Percentiles rank a stretch among this genome's conserved stretches.
Conservation (phyloP, 2,888 invertebrate genomes). For the Lochmaea crataegi region DNA sequence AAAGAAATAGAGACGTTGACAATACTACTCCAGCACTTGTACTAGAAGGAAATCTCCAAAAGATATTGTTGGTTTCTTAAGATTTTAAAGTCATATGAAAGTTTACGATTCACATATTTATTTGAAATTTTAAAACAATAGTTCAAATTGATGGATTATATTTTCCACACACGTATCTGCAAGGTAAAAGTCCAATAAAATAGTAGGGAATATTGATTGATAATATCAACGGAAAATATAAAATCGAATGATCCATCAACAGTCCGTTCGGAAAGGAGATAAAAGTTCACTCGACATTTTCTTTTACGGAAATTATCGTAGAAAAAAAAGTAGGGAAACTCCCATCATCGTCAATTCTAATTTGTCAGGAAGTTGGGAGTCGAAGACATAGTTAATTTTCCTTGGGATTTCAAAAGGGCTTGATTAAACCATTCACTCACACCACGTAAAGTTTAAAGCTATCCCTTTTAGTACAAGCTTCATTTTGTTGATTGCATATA, state of each 20-base stretch:
- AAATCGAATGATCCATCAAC: conserved; percentile 27
- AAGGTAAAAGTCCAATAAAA: not conserved
- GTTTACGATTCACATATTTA: not conserved
- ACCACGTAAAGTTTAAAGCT: conserved; percentile 39
- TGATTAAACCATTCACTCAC: conserved; percentile 47
- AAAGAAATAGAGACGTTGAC: no score
- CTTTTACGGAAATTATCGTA: conserved; percentile 6
- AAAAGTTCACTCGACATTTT: conserved; percentile 25
- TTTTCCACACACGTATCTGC: not conserved
- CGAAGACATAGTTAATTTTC: conserved; percentile 38
- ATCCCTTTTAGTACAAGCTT: conserved; percentile 21
- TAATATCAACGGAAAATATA: not conserved
- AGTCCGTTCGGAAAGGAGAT: not conserved
- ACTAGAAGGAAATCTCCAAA: no score
- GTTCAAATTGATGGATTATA: not conserved
- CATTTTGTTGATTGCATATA: not conserved
- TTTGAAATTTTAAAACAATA: not conserved
- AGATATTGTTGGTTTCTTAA: not conserved
- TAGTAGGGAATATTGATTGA: not conserved
- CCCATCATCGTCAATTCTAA: conserved; percentile 43
- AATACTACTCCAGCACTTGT: no score
- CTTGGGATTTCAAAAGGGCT: conserved; percentile 38
- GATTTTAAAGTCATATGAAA: no score
- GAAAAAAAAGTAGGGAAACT: conserved; percentile 10
- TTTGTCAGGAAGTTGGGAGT: conserved; percentile 36